Percentiles rank a stretch among this genome's conserved stretches.
Evolutionary conservation across 2,888 invertebrate genomes (phyloP).

Genomic region (Eilema sororculum): DNA sequence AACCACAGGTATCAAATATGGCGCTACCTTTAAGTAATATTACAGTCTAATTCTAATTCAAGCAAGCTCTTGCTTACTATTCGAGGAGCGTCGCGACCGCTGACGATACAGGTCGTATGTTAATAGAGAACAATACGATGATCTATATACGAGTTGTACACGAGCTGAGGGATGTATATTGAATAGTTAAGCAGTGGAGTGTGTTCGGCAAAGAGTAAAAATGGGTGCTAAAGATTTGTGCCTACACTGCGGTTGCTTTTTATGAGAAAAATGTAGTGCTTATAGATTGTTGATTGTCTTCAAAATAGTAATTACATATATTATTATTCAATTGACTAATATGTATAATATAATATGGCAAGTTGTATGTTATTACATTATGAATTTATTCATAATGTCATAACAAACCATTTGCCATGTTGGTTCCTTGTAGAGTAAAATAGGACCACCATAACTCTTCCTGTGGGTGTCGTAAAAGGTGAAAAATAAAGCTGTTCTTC

Average conservation of each 20-base stretch:
- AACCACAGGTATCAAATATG: constrained; percentile 41
- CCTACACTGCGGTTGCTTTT: constrained; percentile 7
- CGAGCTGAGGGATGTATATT: constrained; percentile 73
- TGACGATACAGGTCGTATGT: constrained; percentile 79
- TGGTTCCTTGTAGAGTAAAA: no score
- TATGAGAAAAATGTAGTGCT: not conserved
- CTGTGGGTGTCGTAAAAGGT: no score
- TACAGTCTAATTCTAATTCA: constrained; percentile 74
- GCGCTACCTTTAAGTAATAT: constrained; percentile 57
- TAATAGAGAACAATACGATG: constrained; percentile 83
- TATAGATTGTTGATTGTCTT: no score
- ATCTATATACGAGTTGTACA: constrained; percentile 86
- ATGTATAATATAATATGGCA: no score
- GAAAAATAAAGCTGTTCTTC: no score
- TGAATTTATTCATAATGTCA: no score
- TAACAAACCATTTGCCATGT: no score
- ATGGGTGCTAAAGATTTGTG: constrained; percentile 11
- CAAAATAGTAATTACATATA: no score
- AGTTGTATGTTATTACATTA: no score
- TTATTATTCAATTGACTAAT: no score
- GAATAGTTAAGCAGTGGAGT: constrained; percentile 68
- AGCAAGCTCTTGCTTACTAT: constrained; percentile 59
- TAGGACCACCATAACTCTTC: no score
- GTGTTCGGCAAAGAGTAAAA: constrained; percentile 63
- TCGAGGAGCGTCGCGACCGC: constrained; percentile 61